phyloP scores from a whole-genome alignment of 2,797 vertebrate genomes.

The Malacoctenus gilli region DNA sequence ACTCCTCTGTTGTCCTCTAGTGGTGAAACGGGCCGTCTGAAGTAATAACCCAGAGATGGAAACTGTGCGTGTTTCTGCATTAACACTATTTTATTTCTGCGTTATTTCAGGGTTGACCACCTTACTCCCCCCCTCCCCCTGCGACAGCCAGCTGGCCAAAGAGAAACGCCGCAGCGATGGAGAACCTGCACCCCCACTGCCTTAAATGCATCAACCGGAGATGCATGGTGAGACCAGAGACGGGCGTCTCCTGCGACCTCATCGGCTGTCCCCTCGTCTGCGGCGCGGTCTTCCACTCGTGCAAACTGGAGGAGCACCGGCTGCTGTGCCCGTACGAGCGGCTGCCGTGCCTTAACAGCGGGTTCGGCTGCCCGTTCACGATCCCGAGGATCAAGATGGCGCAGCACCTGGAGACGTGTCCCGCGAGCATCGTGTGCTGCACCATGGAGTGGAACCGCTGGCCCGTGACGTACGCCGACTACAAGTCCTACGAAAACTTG shows the following conservation, averaged over 20 bases:
- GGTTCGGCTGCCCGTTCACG: constrained; percentile 94
- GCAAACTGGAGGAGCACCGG: constrained; percentile 93
- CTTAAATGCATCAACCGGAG: constrained; percentile 94
- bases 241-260: constrained; percentile 91
- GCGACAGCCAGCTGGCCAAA: constrained; percentile 11
- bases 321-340: constrained; percentile 93
- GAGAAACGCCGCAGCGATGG: constrained; percentile 77
- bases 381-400: constrained; percentile 91
- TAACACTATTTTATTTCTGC: neutral
- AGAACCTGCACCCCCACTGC: constrained; percentile 91
- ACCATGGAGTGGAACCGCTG: constrained; percentile 99
- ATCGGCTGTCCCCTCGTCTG: constrained; percentile 94
- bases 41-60: no score
- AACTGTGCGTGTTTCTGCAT: no score
- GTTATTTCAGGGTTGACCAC: constrained; percentile 61
- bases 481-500: constrained; percentile 95
- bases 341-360: constrained; percentile 92
- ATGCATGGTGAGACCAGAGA: constrained; percentile 95
- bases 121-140: constrained; percentile 2
- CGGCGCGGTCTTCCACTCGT: constrained; percentile 95
- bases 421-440: constrained; percentile 97
- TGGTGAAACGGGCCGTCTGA: no score
- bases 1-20: no score
- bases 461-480: constrained; percentile 97
- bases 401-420: constrained; percentile 91